Conservation (phyloP, 2,797 vertebrate genomes). For the Xenopus petersii region DNA sequence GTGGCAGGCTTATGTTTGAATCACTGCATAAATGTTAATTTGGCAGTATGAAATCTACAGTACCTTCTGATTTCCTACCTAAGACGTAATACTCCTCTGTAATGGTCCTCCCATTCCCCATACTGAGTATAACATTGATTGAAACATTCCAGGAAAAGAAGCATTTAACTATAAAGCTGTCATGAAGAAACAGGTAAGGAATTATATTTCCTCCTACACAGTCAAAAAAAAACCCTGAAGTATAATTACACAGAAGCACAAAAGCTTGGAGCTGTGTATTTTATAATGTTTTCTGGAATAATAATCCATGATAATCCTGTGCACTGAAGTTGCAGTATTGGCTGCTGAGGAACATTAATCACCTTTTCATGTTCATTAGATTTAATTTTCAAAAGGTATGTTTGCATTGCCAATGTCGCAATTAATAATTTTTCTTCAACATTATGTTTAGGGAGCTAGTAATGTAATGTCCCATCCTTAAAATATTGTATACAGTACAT, state of each 20-base stretch:
- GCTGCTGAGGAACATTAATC: neutral
- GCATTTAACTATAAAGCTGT: conserved; percentile 22
- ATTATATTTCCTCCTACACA: conserved; percentile 21
- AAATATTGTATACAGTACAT: too few relatives aligned
- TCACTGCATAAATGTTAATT: too few relatives aligned
- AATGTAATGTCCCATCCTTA: too few relatives aligned
- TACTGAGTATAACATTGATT: conserved; percentile 21
- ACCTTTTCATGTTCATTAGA: neutral
- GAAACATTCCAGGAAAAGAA: conserved; percentile 12
- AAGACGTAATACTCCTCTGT: neutral
- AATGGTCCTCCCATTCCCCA: conserved; percentile 13
- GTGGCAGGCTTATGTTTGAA: too few relatives aligned
- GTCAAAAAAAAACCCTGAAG: conserved; percentile 2
- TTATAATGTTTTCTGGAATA: neutral
- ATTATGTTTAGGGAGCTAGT: too few relatives aligned
- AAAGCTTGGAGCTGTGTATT: neutral
- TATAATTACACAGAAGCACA: conserved; percentile 6
- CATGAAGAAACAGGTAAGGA: conserved; percentile 7
- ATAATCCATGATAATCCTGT: neutral
- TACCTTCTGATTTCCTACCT: conserved; percentile 3
- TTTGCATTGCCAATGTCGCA: too few relatives aligned
- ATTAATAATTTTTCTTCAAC: too few relatives aligned
- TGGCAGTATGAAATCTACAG: neutral
- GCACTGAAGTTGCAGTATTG: neutral
- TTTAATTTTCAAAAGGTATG: too few relatives aligned